These are phyloP conservation scores for Paguma larvata DNA, from an alignment of 2,797 vertebrate species.

Conservation along the genomic window DNA sequence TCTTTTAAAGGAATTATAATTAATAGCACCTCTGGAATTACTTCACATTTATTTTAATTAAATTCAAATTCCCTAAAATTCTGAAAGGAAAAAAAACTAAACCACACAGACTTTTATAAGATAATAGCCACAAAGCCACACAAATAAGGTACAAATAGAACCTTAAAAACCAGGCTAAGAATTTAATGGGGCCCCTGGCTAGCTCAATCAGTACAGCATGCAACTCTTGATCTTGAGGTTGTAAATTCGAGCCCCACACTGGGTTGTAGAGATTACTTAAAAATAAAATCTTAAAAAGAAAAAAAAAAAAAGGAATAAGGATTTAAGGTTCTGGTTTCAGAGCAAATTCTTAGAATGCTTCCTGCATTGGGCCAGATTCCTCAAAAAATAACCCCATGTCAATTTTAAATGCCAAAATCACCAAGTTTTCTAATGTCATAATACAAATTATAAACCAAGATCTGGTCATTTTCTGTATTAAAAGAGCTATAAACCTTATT, in stretches of 20 bases:
- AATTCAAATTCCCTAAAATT: constrained; percentile 22
- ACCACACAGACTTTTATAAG: neutral
- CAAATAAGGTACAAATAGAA: neutral
- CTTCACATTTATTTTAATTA: constrained; percentile 13
- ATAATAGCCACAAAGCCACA: neutral
- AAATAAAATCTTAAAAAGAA: neutral
- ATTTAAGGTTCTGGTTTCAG: neutral
- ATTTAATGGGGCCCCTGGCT: neutral
- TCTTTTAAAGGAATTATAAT: constrained; percentile 32
- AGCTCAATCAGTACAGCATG: neutral
- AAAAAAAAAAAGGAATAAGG: neutral
- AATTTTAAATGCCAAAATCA: constrained; percentile 15
- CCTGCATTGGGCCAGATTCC: neutral
- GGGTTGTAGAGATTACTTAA: neutral
- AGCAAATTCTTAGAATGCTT: neutral
- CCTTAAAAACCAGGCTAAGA: constrained; percentile 6
- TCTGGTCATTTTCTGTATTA: neutral
- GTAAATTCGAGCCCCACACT: neutral
- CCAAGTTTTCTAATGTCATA: constrained; percentile 37
- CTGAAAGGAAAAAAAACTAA: neutral
- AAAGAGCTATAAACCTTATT: constrained; percentile 2
- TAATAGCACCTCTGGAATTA: constrained; percentile 36
- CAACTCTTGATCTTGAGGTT: neutral
- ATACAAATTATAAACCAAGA: constrained; percentile 41
- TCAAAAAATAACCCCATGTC: neutral